Evolutionary conservation across 2,797 vertebrate genomes (phyloP), one percentile per base, ranked within the genome.

Genomic region (Todus mexicanus): DNA sequence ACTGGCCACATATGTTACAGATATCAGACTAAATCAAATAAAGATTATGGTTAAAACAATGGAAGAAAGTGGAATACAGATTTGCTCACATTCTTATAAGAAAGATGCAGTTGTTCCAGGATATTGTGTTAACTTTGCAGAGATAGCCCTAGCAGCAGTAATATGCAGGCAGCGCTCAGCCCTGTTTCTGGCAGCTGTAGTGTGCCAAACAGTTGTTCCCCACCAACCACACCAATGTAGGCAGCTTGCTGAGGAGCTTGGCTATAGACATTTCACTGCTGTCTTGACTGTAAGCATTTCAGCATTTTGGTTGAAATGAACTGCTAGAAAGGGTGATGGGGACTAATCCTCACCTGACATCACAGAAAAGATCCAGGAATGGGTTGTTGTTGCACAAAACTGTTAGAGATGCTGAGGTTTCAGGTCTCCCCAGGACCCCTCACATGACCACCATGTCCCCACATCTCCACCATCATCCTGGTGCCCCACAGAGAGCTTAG

Each of bases 401-500:
- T 4, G 4, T n/a, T 42, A 37, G 35, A 54, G 45, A 37, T n/a
- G 15, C 47, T 1, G 2, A 73, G 35, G 21, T 76, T 64, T 71
- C 43, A 51, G 16, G 38, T 45, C 9, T 13, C 31, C 6, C 18
- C 2, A 1, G 33, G 35, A 90, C 10, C 42, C 63, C 45, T 1
- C 0, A 31, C 20, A 22, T 1, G 0, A 20, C 16, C 69, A 38
- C 17, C 0, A 2, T 50, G 16, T 1, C 29, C 6, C 54, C 12
- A 21, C 15, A 16, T 9, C 11, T 31, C 23, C 23, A 37, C 4
- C 21, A 25, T 15, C n/a, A 61, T 11, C 16, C 31, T 0, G 1
- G 17, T 45, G 37, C 56, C 31, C 17, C 38, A 21, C 29, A 22
- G 6, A 21, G 69, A 75, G 23, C n/a, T 43, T 22, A 50, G 35